Evolutionary conservation across 2,888 invertebrate species (phyloP), one percentile per base, ranked within the genome.

Genomic region (Catocala sponsa): DNA sequence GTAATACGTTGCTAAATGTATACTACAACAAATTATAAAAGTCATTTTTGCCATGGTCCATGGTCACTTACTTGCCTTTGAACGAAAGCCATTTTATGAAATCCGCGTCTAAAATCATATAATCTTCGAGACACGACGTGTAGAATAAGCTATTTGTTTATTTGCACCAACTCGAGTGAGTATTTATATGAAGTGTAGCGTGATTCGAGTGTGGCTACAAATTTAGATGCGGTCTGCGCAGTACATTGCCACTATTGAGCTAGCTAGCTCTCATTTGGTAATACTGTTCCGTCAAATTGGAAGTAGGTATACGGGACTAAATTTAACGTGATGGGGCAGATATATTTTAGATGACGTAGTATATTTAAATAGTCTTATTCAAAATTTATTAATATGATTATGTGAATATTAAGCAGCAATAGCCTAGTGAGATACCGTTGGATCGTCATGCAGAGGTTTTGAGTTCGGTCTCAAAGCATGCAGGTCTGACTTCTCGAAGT

Each of bases 221-320:
- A 6, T 9, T 7, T 38, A n/a, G 43, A 43, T 51, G 44, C 6
- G 12, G 35, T 38, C 35, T 38, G 35, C 35, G 11, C 48, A 48
- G 13, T 12, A 12, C 35, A 47, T 54, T 9, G n/a, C 11, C 12
- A n/a, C 13, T 33, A 59, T 38, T 33, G 15, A 52, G 51, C 52
- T 51, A 6, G 55, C 11, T 13, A 41, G 47, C 42, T 61, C 44
- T 51, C 25, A 56, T 61, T 52, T 51, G 51, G 33, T 38, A 46
- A 55, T 50, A 52, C 47, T 55, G 51, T 61, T 61, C 41, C 46
- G 55, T 55, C 15, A 43, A 59, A 44, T 50, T 51, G 41, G 44
- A 42, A 15, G 32, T n/a, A n/a, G n/a, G n/a, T 46, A 6, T 6
- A 46, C 46, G 46, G 2, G 25, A 25, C 25, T 25, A 25, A 25